These are phyloP conservation scores for Gobio gobio DNA, from an alignment of 2,113 vertebrate species.

Conservation along the genomic window DNA sequence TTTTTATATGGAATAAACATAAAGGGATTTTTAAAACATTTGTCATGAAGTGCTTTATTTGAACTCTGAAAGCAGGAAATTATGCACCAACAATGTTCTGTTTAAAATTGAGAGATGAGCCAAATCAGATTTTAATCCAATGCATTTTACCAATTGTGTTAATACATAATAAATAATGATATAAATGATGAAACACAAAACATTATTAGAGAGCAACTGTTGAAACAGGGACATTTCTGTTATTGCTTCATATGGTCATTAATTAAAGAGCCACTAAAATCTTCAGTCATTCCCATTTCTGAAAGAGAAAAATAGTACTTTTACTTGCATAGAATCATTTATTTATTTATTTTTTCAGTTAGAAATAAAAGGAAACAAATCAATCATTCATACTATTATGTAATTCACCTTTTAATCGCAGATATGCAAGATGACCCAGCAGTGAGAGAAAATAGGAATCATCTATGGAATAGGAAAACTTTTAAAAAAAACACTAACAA, in stretches of 20 bases:
- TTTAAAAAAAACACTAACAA: background rate
- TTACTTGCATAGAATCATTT: background rate
- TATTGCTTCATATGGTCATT: slow-evolving; percentile 28
- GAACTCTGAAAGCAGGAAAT: background rate
- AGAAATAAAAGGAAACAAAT: background rate
- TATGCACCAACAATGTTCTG: background rate
- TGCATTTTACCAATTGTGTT: background rate
- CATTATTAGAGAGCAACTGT: background rate
- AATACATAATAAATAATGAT: background rate
- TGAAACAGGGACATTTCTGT: background rate
- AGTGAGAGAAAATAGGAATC: slow-evolving; percentile 47
- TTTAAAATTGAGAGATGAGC: background rate
- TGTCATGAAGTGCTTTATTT: slow-evolving; percentile 20
- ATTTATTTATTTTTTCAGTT: background rate
- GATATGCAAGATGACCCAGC: slow-evolving; percentile 40
- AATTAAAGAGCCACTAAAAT: slow-evolving; percentile 29
- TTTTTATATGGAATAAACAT: background rate
- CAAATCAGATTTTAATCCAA: background rate
- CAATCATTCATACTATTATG: background rate
- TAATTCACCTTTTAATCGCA: slow-evolving; percentile 51
- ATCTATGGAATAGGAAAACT: slow-evolving; percentile 35
- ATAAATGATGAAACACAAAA: background rate
- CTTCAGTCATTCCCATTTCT: slow-evolving; percentile 47
- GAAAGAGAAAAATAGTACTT: slow-evolving; percentile 24
- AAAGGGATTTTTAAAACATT: background rate